These are phyloP conservation scores for Acipenser oxyrinchus DNA, from an alignment of 2,797 vertebrate genomes.

Conservation along the genomic window DNA sequence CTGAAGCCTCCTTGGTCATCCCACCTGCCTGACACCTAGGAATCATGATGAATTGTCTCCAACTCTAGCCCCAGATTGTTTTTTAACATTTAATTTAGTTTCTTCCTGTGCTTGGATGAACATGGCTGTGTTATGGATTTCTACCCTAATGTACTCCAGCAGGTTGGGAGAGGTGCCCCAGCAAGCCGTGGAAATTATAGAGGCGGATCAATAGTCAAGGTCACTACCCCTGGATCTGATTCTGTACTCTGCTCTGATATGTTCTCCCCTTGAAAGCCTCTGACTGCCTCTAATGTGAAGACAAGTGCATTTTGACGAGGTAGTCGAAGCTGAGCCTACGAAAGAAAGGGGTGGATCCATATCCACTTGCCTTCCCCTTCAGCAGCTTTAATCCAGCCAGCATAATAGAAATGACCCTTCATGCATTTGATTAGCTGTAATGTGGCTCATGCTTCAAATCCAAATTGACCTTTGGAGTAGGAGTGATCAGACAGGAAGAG, in stretches of 20 bases:
- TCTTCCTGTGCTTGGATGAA: conserved; percentile 99
- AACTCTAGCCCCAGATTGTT: conserved; percentile 93
- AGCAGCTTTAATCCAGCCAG: conserved; percentile 26
- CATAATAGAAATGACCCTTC: conserved; percentile 25
- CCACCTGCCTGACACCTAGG: conserved; percentile 73
- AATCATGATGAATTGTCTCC: conserved; percentile 97
- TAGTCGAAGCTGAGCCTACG: background rate
- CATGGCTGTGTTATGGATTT: conserved; percentile 96
- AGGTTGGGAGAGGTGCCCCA: conserved; percentile 78
- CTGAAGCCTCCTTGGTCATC: conserved; percentile 64
- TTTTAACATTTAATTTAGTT: conserved; percentile 99
- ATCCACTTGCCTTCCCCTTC: conserved; percentile 29
- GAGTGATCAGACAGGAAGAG: conserved; percentile 24
- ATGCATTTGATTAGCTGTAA: conserved; percentile 31
- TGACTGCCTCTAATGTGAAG: conserved; percentile 46
- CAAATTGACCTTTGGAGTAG: conserved; percentile 25
- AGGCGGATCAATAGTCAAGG: conserved; percentile 94
- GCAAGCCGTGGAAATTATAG: conserved; percentile 94
- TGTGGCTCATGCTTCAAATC: conserved; percentile 25
- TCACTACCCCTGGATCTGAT: conserved; percentile 68
- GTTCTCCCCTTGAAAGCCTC: conserved; percentile 56
- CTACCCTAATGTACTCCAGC: conserved; percentile 95
- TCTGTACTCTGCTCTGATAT: conserved; percentile 60
- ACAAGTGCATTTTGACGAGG: conserved; percentile 29
- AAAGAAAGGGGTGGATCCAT: conserved; percentile 17